Evolutionary conservation across 2,888 invertebrate species (phyloP), one percentile per base, ranked within the genome.

Genomic region (Cancer borealis): DNA sequence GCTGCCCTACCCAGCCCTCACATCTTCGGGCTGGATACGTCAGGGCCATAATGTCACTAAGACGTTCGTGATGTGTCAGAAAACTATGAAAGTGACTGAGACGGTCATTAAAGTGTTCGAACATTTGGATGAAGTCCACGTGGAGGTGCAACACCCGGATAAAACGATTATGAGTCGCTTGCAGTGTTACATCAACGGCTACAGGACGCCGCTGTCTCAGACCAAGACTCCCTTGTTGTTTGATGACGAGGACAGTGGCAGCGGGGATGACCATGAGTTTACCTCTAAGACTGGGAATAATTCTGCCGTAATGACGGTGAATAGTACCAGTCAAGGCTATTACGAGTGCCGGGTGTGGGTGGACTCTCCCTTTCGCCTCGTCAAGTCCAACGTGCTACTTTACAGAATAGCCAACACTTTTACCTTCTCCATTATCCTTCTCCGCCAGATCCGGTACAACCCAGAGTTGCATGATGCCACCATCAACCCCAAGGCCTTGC

Each of bases 121-220:
- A 17, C 2, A 60, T 17, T 60, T 5, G 4, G 60, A 21, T 60
- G 21, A 21, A 4, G 60, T 60, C 60, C 60, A 60, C 21, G 60
- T 60, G 60, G 60, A 17, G 5, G 60, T 60, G 21, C 2, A 60
- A 21, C 60, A 39, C 91, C 46, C 92, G 92, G 47, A 93, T 26
- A 6, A 92, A 88, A 88, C 93, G 87, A 14, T 92, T 92, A 47
- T 49, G 39, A 14, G 46, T 84, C 46, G 45, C 49, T 46, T 92
- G 30, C 92, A 46, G 10, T 95, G 95, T 46, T 95, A 89, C 47
- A 87, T 93, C 8, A 95, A 95, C 91, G 95, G 95, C 60, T 21
- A 60, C 60, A 21, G 60, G 17, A 60, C 17, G 21, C 0, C 60
- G 3, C 2, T 60, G 21, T 60, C 47, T 1, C 21, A 91, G 49